Conservation (phyloP, 2,797 vertebrate species). For the Limosa lapponica region DNA sequence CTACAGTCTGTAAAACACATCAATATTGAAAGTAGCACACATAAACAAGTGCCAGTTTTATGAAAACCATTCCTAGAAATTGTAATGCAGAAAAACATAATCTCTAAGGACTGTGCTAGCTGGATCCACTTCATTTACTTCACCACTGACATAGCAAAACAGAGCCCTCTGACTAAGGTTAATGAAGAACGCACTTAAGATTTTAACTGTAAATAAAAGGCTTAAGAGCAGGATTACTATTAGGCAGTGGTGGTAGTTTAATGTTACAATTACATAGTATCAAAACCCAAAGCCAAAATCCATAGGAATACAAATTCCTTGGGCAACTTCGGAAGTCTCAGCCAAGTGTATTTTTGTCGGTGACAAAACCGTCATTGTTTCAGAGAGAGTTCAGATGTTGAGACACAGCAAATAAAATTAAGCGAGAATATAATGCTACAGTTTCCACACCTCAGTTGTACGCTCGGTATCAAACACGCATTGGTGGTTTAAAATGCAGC, state of each 20-base stretch:
- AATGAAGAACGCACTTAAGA: neutral
- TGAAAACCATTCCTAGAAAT: neutral
- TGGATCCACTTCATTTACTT: neutral
- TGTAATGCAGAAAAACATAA: neutral
- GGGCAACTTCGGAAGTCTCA: neutral
- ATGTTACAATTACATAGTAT: rapidly evolving
- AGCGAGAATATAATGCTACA: neutral
- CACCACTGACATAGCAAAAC: neutral
- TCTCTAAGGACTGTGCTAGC: neutral
- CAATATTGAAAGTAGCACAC: neutral
- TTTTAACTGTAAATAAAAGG: neutral
- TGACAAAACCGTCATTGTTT: neutral
- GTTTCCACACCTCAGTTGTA: neutral
- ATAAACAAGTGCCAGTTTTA: neutral
- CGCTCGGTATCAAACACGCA: rapidly evolving
- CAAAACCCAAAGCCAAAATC: neutral
- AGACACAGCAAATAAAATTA: neutral
- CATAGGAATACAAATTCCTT: neutral
- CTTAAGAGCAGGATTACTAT: neutral
- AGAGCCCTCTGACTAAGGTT: neutral
- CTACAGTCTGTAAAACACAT: constrained; percentile 14
- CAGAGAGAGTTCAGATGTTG: neutral
- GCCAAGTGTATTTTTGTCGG: neutral
- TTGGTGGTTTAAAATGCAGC: neutral
- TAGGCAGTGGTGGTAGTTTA: neutral